Conservation (phyloP, 2,113 vertebrate genomes). For the Phodopus roborovskii region DNA sequence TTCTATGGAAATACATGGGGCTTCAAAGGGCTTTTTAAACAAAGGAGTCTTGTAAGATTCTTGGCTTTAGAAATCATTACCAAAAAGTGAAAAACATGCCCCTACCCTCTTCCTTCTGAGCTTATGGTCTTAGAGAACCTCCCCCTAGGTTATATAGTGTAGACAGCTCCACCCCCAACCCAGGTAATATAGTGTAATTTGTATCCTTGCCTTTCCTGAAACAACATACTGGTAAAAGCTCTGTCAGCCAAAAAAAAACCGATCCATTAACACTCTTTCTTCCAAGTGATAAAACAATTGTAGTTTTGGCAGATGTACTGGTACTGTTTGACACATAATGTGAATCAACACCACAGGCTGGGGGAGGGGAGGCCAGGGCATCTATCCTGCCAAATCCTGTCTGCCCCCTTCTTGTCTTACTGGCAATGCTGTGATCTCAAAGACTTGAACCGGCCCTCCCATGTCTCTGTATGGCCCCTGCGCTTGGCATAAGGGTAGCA, state of each 20-base stretch:
- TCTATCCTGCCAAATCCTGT: not conserved
- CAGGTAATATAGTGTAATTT: not conserved
- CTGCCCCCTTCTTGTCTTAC: not conserved
- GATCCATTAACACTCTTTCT: not conserved
- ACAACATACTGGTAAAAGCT: slow-evolving; percentile 21
- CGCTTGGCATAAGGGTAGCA: not conserved
- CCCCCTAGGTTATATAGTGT: not conserved
- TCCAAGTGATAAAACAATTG: not conserved
- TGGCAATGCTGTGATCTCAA: not conserved
- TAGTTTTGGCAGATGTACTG: not conserved
- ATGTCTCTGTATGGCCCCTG: not conserved
- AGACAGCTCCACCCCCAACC: too few relatives aligned
- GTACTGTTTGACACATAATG: slow-evolving; percentile 23
- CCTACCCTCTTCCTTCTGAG: not conserved
- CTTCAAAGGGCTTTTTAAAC: slow-evolving; percentile 46
- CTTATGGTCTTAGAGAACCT: not conserved
- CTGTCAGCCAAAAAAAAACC: slow-evolving; percentile 33
- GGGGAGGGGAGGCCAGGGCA: not conserved
- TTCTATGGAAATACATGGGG: slow-evolving; percentile 33
- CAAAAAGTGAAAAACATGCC: not conserved
- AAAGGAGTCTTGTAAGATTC: not conserved
- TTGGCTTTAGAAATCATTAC: not conserved
- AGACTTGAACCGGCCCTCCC: not conserved
- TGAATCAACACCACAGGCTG: not conserved
- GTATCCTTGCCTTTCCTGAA: not conserved